phyloP scores from a whole-genome alignment of 2,888 invertebrate species.

The Monoplex corrugatus region DNA sequence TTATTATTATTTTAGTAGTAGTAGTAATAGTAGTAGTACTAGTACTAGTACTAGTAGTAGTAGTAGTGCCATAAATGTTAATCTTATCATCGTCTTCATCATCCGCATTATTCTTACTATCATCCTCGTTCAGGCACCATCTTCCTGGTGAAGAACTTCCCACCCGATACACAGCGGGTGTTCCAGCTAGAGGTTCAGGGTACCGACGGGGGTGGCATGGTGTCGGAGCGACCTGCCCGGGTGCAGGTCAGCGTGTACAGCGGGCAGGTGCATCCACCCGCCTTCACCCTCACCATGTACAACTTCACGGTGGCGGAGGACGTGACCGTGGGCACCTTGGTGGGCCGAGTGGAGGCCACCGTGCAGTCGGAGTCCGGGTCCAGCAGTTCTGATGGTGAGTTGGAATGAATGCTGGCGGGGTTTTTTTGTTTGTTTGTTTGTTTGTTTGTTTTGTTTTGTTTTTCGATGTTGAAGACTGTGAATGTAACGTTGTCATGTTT shows the following conservation, averaged over 20 bases:
- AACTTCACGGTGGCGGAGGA: conserved; percentile 92
- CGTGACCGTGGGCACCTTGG: conserved; percentile 88
- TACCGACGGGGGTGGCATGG: conserved; percentile 92
- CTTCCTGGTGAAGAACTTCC: conserved; percentile 86
- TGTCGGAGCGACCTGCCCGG: conserved; percentile 87
- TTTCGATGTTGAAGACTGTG: too few species aligned
- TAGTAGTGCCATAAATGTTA: too few species aligned
- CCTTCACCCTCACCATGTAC: conserved; percentile 93
- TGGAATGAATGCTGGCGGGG: background rate
- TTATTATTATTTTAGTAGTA: too few species aligned
- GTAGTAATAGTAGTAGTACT: too few species aligned
- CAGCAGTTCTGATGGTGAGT: background rate
- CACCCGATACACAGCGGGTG: conserved; percentile 60
- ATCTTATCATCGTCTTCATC: too few species aligned
- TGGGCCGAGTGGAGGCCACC: conserved; percentile 92
- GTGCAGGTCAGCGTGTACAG: conserved; percentile 86
- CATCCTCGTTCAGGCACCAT: conserved; percentile 84
- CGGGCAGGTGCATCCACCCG: conserved; percentile 89
- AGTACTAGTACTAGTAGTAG: too few species aligned
- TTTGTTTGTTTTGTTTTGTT: too few species aligned
- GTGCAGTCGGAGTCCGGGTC: conserved; percentile 75
- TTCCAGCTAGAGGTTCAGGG: conserved; percentile 92
- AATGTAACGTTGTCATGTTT: too few species aligned
- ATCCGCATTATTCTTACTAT: background rate
- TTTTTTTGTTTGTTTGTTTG: too few species aligned